Conservation (phyloP, 1,140 invertebrate species). For the Xylocopa sonorina region DNA sequence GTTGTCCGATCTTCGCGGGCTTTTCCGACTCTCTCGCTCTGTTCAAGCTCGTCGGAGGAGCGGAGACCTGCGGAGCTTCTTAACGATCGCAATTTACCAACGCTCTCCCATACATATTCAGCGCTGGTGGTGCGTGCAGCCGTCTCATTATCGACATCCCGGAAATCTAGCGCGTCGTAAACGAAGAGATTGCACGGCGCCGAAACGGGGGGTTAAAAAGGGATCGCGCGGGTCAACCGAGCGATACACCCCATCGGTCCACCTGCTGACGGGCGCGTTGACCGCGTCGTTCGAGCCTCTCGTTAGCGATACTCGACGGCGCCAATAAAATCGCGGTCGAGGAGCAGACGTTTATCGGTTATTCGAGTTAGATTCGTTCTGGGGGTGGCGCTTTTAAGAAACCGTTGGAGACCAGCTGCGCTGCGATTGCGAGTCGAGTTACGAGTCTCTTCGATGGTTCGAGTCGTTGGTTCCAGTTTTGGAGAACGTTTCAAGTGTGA, state of each 20-base stretch:
- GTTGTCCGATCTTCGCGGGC: too few relatives aligned
- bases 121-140: slow-evolving; percentile 16
- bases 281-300: slow-evolving; percentile 56
- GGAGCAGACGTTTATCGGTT: too few relatives aligned
- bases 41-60: background rate
- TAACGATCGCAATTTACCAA: slow-evolving; percentile 20
- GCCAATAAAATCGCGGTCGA: too few relatives aligned
- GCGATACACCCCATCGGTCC: slow-evolving; percentile 5
- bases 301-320: slow-evolving; percentile 34
- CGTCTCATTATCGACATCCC: slow-evolving; percentile 21
- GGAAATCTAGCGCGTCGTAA: slow-evolving; percentile 27
- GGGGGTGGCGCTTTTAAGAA: too few relatives aligned
- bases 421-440: too few relatives aligned
- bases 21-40: background rate
- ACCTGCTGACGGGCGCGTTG: slow-evolving; percentile 56
- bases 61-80: too few relatives aligned
- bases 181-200: background rate
- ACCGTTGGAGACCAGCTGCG: too few relatives aligned
- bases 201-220: background rate
- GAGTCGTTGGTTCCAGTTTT: too few relatives aligned
- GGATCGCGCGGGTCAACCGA: slow-evolving; percentile 1
- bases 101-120: background rate
- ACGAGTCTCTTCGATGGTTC: too few relatives aligned
- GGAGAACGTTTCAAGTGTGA: too few relatives aligned
- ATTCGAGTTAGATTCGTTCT: too few relatives aligned